phyloP scores from a whole-genome alignment of 1,140 invertebrate species.

The Bombus ignitus region DNA sequence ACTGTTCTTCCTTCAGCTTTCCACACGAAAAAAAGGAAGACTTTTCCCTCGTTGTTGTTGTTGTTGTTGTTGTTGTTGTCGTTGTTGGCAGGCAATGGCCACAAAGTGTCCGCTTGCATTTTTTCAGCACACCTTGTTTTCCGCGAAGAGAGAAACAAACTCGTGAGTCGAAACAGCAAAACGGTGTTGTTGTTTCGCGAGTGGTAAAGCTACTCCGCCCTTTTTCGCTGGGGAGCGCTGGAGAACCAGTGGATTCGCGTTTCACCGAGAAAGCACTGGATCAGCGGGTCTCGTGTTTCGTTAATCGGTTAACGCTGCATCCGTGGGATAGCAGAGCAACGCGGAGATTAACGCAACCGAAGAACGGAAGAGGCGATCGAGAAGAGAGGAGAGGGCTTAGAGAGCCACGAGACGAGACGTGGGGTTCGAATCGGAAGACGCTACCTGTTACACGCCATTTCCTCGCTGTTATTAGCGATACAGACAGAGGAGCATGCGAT shows the following conservation, averaged over 20 bases:
- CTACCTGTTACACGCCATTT: conserved; percentile 41
- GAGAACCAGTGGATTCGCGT: background rate
- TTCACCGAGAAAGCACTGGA: conserved; percentile 7
- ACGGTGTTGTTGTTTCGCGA: background rate
- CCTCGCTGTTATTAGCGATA: conserved; percentile 19
- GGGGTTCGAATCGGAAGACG: background rate
- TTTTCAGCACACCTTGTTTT: background rate
- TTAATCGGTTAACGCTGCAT: conserved; percentile 29
- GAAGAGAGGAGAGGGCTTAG: background rate
- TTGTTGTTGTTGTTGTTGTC: background rate
- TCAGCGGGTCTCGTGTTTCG: conserved; percentile 19
- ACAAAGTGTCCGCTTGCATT: background rate
- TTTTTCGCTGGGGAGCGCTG: background rate
- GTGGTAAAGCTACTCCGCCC: background rate
- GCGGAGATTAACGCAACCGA: background rate
- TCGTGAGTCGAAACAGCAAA: background rate
- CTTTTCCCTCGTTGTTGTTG: background rate
- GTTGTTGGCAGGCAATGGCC: background rate
- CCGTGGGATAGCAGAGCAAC: background rate
- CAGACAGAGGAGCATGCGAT: background rate
- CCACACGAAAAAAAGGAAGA: background rate
- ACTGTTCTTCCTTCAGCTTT: background rate
- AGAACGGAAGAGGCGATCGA: background rate
- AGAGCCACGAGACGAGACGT: background rate
- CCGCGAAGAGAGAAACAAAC: background rate